phyloP scores from a whole-genome alignment of 2,888 invertebrate species.

The Lycaena phlaeas region DNA sequence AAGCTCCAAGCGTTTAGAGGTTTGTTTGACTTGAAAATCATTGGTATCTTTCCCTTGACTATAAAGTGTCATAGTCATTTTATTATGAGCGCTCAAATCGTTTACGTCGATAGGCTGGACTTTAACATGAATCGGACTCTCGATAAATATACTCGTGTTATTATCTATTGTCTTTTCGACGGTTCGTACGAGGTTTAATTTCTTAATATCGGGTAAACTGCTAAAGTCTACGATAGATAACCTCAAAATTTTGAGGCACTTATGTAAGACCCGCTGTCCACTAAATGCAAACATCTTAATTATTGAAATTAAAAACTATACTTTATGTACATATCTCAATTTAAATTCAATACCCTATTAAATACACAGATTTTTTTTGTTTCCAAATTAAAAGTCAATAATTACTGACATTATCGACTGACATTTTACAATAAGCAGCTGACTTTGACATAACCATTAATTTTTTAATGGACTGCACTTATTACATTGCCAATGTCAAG shows the following conservation, averaged over 20 bases:
- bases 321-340: not conserved
- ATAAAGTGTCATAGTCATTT: constrained; percentile 58
- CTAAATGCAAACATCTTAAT: constrained; percentile 49
- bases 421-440: constrained; percentile 10
- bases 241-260: constrained; percentile 67
- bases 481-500: too few relatives aligned
- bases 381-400: not conserved
- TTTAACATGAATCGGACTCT: constrained; percentile 66
- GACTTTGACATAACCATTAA: constrained; percentile 14
- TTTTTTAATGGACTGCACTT: too few relatives aligned
- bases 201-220: constrained; percentile 56
- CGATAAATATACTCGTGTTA: constrained; percentile 61
- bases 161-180: constrained; percentile 64
- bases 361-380: not conserved
- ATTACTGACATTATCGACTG: constrained; percentile 1
- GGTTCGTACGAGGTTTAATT: constrained; percentile 56
- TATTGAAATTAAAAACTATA: constrained; percentile 10
- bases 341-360: not conserved
- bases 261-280: constrained; percentile 52
- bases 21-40: constrained; percentile 64
- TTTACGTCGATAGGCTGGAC: constrained; percentile 62
- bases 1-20: constrained; percentile 57
- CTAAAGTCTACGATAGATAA: constrained; percentile 57
- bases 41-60: constrained; percentile 55
- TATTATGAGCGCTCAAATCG: constrained; percentile 55